Base-by-base conservation (phyloP, 2,113 vertebrate species). In the Cinclus cinclus region DNA sequence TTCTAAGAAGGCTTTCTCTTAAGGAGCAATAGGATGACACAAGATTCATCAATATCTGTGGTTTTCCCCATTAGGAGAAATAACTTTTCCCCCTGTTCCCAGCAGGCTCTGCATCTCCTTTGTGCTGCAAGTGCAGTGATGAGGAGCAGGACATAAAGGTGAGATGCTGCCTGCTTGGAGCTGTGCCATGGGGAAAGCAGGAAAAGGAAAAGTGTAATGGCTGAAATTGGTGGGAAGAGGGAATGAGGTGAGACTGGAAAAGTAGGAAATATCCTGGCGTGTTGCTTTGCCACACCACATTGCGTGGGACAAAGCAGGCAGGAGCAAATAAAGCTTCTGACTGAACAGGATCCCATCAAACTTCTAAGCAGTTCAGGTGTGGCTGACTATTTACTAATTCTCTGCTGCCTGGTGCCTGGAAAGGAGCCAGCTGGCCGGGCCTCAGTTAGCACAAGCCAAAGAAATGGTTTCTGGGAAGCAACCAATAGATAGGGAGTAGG, bases 271-370 rank as follows among this genome's bases (percentile, higher is more conserved):
- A 84, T 80, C 92, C 93, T 59, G 30, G 20, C 41, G 53, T 39
- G 24, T 52, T 93, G 64, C 75, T 94, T 80, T 2, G 44, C 59
- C 42, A 60, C 90, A 55, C 81, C 31, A 4, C 18, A 52, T 63
- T 89, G 87, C 9, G 25, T 89, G 33, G 87, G 90, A 58, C 33
- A 68, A 63, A 83, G 68, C 8, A 20, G 79, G 93, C 7, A 0
- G 90, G 75, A 94, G 65, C 77, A 71, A 92, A 93, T 55, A 49
- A 77, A 86, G 11, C 39, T 87, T 90, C 91, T 96, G 94, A 92
- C 94, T 90, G 86, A 97, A 95, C 88, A 95, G 91, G 96, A 94
- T 95, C 64, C 60, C 75, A 79, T 89, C 78, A 83, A 95, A 83
- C 73, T 90, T 75, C 64, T 77, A 81, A 80, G 75, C 76, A 31